Evolutionary conservation across 2,113 vertebrate species (phyloP), one percentile per base, ranked within the genome.

Genomic region (Callospermophilus lateralis): DNA sequence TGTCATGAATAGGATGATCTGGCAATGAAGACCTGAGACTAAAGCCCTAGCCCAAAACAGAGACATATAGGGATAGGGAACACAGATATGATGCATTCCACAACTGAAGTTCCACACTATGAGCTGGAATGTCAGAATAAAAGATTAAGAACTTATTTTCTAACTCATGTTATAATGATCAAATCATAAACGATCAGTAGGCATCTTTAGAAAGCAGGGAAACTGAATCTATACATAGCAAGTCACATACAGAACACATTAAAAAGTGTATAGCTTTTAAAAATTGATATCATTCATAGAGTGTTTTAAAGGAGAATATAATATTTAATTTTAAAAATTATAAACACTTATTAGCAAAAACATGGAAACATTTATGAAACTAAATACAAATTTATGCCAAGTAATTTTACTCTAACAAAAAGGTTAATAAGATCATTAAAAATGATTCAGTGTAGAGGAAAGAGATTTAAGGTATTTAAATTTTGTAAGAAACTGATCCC

Each of bases 31-130:
- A 74, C n/a, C 8, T 72, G 17, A 53, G 24, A 67, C 53, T 19
- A 3, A 72, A 78, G 90, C 93, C 83, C 73, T 65, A 93, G 30
- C 72, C 85, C 80, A 55, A 95, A 39, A 85, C 10, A 48, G 84
- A 94, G 55, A 94, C 70, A 55, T 15, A 10, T 51, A 51, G 11
- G 68, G 63, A 87, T 6, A 68, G 48, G 48, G n/a, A 88, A 22
- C 16, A 72, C 32, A 26, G 76, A 61, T 48, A 61, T 42, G 26
- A 37, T 6, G 32, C 28, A 37, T 22, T 61, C 6, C 76, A 86
- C 48, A 74, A 48, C 6, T 0, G 6, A 65, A 34, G 30, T 26
- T 58, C 73, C 51, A 83, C 20, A 89, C 15, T 12, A n/a, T 78
- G 30, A 45, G 8, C 0, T 79, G 37, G 85, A 73, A 86, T 61